A percentile compares a stretch with the other conserved stretches of the same genome.
Conservation (phyloP, 2,113 vertebrate genomes). For the Lucifuga dentata region DNA sequence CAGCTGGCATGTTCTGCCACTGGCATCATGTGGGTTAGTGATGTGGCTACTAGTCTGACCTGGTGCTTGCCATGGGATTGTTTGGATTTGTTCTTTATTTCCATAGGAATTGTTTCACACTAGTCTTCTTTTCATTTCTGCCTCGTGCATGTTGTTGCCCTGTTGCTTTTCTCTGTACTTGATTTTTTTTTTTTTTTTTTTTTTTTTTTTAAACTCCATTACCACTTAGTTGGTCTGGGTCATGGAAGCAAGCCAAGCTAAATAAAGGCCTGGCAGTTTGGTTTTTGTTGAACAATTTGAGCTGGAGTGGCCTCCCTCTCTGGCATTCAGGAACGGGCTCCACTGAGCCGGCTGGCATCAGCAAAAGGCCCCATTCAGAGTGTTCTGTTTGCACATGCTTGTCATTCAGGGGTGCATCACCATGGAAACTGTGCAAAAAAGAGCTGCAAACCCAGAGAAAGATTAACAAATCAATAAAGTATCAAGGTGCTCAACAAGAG, state of each 20-base stretch:
- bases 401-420: slow-evolving; percentile 71
- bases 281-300: slow-evolving; percentile 75
- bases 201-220: slow-evolving; percentile 56
- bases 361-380: slow-evolving; percentile 61
- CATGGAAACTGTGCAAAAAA: slow-evolving; percentile 70
- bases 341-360: slow-evolving; percentile 71
- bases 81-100: slow-evolving; percentile 39
- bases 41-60: slow-evolving; percentile 10
- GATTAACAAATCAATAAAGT: slow-evolving; percentile 66
- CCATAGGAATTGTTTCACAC: slow-evolving; percentile 60
- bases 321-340: slow-evolving; percentile 77
- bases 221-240: slow-evolving; percentile 57
- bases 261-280: slow-evolving; percentile 73
- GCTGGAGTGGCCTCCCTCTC: slow-evolving; percentile 74
- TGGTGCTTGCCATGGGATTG: slow-evolving; percentile 34
- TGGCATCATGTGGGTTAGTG: slow-evolving; percentile 4
- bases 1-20: no score
- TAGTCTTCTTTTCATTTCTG: slow-evolving; percentile 49
- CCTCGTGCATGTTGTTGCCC: slow-evolving; percentile 53
- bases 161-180: slow-evolving; percentile 50
- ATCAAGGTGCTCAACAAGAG: slow-evolving; percentile 34
- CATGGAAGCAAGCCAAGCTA: slow-evolving; percentile 73
- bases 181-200: no score
- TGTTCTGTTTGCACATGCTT: slow-evolving; percentile 75
- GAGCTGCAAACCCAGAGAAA: slow-evolving; percentile 38